Evolutionary conservation across 2,797 vertebrate genomes (phyloP).

Genomic region (Platalea minor): DNA sequence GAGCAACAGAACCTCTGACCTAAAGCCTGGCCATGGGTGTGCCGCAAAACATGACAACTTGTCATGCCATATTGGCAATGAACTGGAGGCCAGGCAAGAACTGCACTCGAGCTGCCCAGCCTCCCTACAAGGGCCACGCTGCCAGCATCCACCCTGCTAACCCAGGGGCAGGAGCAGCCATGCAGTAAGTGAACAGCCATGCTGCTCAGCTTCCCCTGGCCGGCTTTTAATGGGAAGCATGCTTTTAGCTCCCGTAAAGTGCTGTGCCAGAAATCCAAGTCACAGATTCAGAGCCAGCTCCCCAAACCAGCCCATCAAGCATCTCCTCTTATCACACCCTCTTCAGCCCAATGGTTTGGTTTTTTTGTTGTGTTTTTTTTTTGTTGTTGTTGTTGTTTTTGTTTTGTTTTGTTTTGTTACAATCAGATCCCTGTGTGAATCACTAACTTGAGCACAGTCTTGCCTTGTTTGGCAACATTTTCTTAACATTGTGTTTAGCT

Average conservation of each 20-base stretch:
- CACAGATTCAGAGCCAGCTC: not conserved
- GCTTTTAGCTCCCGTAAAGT: not conserved
- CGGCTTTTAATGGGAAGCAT: not conserved
- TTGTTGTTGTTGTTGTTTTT: not conserved
- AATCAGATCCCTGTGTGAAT: not conserved
- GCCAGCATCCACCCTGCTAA: not conserved
- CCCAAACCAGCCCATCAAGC: not conserved
- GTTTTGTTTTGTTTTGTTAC: not conserved
- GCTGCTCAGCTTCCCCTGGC: not conserved
- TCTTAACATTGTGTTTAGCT: not conserved
- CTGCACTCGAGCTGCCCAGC: not conserved
- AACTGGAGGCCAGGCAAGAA: not conserved
- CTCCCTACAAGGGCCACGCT: not conserved
- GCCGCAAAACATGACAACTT: not conserved
- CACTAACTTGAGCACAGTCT: not conserved
- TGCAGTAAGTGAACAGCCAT: not conserved
- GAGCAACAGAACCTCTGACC: not conserved
- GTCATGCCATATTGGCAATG: rapidly evolving
- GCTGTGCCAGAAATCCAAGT: not conserved
- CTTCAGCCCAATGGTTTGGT: not conserved
- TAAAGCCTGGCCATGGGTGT: not conserved
- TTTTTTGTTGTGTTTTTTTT: not conserved
- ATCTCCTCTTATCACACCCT: not conserved
- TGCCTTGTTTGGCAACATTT: not conserved
- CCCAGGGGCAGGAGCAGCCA: not conserved